Conservation (phyloP, 2,797 vertebrate genomes). For the Danio albolineatus region DNA sequence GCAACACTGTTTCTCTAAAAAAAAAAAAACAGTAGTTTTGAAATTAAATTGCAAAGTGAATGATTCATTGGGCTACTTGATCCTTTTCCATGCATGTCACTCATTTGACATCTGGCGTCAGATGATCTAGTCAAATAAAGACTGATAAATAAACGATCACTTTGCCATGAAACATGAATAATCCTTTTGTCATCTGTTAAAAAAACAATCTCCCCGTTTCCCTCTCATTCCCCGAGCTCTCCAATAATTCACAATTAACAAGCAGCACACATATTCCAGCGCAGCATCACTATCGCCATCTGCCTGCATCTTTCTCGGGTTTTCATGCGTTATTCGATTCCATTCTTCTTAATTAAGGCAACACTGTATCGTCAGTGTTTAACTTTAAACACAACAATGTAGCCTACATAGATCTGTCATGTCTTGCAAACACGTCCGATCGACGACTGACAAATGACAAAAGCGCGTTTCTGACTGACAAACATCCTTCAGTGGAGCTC, state of each 20-base stretch:
- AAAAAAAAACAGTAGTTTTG: too few species aligned
- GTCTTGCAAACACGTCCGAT: not conserved
- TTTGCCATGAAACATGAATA: not conserved
- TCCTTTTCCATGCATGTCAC: not conserved
- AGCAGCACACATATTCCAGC: conserved; percentile 37
- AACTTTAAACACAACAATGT: conserved; percentile 1
- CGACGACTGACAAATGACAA: not conserved
- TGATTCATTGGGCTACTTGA: conserved; percentile 10
- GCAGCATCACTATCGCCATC: conserved; percentile 75
- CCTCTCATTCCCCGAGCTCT: not conserved
- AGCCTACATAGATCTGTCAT: too few species aligned
- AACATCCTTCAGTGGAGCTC: not conserved
- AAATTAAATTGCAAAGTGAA: not conserved
- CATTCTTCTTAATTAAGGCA: not conserved
- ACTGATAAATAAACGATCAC: not conserved
- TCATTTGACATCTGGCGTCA: conserved; percentile 10
- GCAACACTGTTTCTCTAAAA: too few species aligned
- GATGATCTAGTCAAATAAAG: conserved; percentile 1
- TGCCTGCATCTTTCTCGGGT: conserved; percentile 67
- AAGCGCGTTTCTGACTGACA: not conserved
- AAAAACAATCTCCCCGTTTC: not conserved
- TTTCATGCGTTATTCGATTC: conserved; percentile 56
- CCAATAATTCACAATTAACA: conserved; percentile 31
- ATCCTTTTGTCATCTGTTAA: too few species aligned
- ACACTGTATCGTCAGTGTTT: not conserved